Base-by-base conservation (phyloP, 2,113 vertebrate species). In the Anarrhichthys ocellatus region DNA sequence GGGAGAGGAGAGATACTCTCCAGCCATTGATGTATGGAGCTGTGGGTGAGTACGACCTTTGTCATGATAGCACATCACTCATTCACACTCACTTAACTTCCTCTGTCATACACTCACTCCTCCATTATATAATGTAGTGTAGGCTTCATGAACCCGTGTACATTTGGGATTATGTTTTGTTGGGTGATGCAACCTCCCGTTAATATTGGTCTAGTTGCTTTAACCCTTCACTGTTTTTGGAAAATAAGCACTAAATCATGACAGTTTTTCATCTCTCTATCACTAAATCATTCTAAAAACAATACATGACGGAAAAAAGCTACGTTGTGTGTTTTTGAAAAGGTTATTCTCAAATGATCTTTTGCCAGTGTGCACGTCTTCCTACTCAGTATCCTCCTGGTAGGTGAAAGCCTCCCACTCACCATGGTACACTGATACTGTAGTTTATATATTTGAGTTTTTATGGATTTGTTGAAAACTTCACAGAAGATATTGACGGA, bases 21-120 rank as follows among this genome's bases (percentile, higher is more conserved):
- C 98, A 13, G 98, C 98, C 87, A 99, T 99, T 42, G 98, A 99
- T 29, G 98, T 99, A 13, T 99, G 98, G 98, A 99, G 98, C 90
- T 99, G 98, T 89, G 98, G 98, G 98, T 99, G 92, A 97, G 97
- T 91, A 58, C 17, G 17, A 40, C 11, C 3, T 34, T n/a, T 5
- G 18, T 29, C 0, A n/a, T 9, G 0, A 14, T 8, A n/a, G 8
- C 40, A 27, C 5, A 9, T 67, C 10, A 34, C 0, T 48, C 34
- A 27, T 42, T 27, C 17, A 32, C 14, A 42, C 3, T n/a, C 68
- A 0, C 27, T 29, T 59, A 11, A 65, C 15, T 34, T 59, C 15
- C 34, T 46, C 13, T 52, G 5, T n/a, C 4, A 64, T 14, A 17
- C n/a, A 9, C 17, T 0, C 8, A 40, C 24, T 15, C 6, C 32